Base-by-base conservation (phyloP, 2,888 invertebrate genomes). In the Biston betularia region DNA sequence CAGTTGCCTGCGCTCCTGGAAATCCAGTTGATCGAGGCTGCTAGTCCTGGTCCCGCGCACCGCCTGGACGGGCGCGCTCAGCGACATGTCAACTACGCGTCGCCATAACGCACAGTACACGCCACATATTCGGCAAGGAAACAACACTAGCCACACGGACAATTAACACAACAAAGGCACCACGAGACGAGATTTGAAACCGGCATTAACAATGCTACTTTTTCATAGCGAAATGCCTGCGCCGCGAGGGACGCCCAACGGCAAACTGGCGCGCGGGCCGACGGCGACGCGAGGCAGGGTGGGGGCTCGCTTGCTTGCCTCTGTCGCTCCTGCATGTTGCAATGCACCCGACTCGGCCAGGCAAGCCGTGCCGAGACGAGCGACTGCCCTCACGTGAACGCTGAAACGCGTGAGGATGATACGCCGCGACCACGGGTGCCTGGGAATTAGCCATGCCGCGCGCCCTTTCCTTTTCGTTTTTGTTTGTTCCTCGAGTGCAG, bases 1-100 rank as follows among this genome's bases (percentile, higher is more conserved):
- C 84, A 98, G 94, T 90, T 97, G 97, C 80, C 98, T 95, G 88
- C 97, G 97, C 94, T 98, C 98, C 91, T 98, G 97, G 88, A 98
- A 98, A 93, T 98, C 98, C 65, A 98, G 95, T 93, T 97, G 97
- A 94, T 97, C 97, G 94, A 97, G 95, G 84, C 97, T 97, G 89
- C 96, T 97, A 92, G 97, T 97, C 81, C 97, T 89, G 75, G 89
- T 89, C 78, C 91, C 92, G 91, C 93, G 93, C 92, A 90, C 92
- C 91, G 90, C 90, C 88, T 88, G 90, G 82, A 89, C 89, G 88
- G 92, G 90, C 89, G 92, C 92, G 91, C 88, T 90, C 88, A 92
- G 85, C 86, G 93, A 92, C 94, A 93, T 93, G 90, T 93, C 93
- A 93, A 91, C 93, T 93, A 86, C 89, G 88, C 82, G 82, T 79